Evolutionary conservation across 2,888 invertebrate genomes (phyloP), one percentile per base, ranked within the genome.

Genomic region (Endotricha flammealis): DNA sequence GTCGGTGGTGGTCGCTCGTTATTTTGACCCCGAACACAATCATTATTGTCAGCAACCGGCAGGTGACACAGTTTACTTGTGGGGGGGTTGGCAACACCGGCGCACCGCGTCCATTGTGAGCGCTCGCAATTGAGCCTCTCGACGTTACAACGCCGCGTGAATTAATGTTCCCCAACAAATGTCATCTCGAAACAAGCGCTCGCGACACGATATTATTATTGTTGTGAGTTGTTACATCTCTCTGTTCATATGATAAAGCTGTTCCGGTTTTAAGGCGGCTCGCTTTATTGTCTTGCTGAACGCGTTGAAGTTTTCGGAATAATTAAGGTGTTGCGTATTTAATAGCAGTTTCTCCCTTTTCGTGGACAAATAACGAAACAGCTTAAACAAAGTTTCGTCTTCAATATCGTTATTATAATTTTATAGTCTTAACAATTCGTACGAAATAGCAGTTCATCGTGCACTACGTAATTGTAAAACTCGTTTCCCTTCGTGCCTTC

Each of bases 81-180:
- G 29, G 25, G 40, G n/a, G 35, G 40, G 38, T 33, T 40, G 42
- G 47, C 46, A 46, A 44, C 56, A 44, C 53, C 42, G 25, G 42
- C 48, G 38, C 41, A 39, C 49, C 53, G 36, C 48, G 48, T 44
- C 70, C 57, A 72, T 76, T 78, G 75, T 76, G 64, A 58, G 58
- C 64, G 59, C 48, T 64, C 70, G 75, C 72, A 70, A 74, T 72
- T 63, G 71, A 73, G 70, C 65, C 71, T 67, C 65, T 68, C 62
- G 54, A 65, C 65, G 61, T 57, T 56, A 57, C 62, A 60, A 56
- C 61, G 58, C 51, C 59, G 61, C 64, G 64, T 67, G 61, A 66
- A 72, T 75, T 77, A 77, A 75, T 73, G 68, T 64, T 62, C 48
- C 57, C 60, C 49, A 59, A 64, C 68, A 68, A 72, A 77, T 64